Conservation (phyloP, 2,888 invertebrate genomes). For the Drosophila phalerata region DNA sequence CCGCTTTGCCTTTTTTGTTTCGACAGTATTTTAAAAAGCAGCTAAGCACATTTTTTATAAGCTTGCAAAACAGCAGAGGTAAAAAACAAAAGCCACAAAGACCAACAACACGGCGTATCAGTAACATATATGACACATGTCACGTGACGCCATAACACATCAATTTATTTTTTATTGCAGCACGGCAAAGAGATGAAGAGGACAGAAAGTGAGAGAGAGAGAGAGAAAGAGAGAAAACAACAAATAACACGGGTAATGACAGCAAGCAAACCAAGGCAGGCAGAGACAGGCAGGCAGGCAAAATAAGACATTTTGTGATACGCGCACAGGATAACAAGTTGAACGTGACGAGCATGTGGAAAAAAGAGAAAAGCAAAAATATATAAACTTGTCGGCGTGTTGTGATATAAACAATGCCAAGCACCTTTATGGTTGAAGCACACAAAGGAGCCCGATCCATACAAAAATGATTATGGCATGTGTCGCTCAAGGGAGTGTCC, state of each 20-base stretch:
- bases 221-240: conserved; percentile 2
- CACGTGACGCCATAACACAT: conserved; percentile 70
- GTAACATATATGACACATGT: no score
- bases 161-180: conserved; percentile 51
- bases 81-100: no score
- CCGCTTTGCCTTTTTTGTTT: no score
- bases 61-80: no score
- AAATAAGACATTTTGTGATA: conserved; percentile 72
- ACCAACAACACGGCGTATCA: no score
- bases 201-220: background rate
- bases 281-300: conserved; percentile 43
- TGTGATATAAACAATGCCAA: conserved; percentile 67
- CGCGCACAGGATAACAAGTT: conserved; percentile 71
- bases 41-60: no score
- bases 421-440: no score
- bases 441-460: no score
- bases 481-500: no score
- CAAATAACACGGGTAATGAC: conserved; percentile 61
- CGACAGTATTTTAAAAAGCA: no score
- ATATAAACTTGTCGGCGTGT: conserved; percentile 42
- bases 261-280: conserved; percentile 37
- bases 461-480: no score
- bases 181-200: background rate
- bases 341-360: conserved; percentile 66
- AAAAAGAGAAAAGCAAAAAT: conserved; percentile 35